These are phyloP conservation scores for Salpingus planirostris DNA, from an alignment of 2,888 invertebrate genomes.

Conservation along the genomic window DNA sequence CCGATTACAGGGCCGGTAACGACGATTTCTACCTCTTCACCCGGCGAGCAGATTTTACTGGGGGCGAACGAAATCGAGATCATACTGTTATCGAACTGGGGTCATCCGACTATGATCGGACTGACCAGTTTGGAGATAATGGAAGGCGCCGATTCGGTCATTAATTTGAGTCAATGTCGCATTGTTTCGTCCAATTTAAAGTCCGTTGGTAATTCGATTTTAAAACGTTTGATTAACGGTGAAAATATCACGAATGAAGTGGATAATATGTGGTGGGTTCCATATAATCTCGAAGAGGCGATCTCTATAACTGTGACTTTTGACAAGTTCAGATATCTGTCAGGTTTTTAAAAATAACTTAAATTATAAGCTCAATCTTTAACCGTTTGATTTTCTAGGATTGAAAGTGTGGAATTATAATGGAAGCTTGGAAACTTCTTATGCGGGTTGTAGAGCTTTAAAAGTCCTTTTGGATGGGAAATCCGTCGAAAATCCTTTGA, in stretches of 20 bases:
- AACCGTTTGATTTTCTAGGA: constrained; percentile 41
- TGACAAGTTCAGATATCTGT: too few relatives aligned
- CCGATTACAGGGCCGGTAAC: constrained; percentile 19
- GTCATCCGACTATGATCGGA: constrained; percentile 51
- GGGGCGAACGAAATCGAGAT: constrained; percentile 43
- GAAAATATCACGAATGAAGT: constrained; percentile 59
- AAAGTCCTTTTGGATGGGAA: constrained; percentile 43
- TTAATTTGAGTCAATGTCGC: constrained; percentile 18
- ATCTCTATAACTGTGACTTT: background rate
- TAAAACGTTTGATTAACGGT: constrained; percentile 55
- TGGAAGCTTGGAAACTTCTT: constrained; percentile 57
- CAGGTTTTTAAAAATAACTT: background rate
- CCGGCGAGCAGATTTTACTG: constrained; percentile 25
- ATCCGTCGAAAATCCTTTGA: constrained; percentile 35
- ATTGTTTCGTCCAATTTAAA: background rate
- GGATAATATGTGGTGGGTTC: constrained; percentile 58
- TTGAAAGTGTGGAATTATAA: constrained; percentile 79
- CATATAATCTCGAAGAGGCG: constrained; percentile 16
- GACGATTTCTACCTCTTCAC: constrained; percentile 4
- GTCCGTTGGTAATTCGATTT: constrained; percentile 21
- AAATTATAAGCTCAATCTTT: constrained; percentile 1
- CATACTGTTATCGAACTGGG: constrained; percentile 56
- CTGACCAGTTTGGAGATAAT: constrained; percentile 50
- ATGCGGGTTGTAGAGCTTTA: constrained; percentile 51
- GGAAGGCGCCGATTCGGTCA: constrained; percentile 34